phyloP scores from a whole-genome alignment of 2,113 vertebrate genomes.

The Eonycteris spelaea region DNA sequence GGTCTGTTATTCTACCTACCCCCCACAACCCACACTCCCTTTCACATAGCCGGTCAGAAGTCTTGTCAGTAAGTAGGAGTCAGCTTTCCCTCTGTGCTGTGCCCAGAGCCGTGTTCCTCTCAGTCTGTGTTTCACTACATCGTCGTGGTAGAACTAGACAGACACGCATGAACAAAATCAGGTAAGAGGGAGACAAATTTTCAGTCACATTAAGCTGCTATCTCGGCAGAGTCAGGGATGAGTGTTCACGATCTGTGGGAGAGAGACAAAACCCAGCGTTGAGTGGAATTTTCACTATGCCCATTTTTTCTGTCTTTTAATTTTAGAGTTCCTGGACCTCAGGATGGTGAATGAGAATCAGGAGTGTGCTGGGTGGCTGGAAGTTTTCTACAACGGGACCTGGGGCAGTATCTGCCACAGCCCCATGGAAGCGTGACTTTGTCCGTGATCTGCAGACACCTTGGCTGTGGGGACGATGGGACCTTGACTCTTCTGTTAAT shows the following conservation, averaged over 20 bases:
- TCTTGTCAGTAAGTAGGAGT: neutral
- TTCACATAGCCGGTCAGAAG: neutral
- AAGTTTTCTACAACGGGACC: conserved; percentile 57
- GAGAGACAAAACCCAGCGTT: rapidly evolving
- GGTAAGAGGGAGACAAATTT: neutral
- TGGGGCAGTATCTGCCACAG: conserved; percentile 59
- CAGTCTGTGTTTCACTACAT: neutral
- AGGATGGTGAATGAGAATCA: conserved; percentile 22
- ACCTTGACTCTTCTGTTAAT: rapidly evolving
- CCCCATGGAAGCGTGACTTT: neutral
- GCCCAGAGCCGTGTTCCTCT: too few relatives aligned
- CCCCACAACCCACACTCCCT: neutral
- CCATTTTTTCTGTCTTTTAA: rapidly evolving
- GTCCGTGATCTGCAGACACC: conserved; percentile 35
- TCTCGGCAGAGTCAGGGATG: neutral
- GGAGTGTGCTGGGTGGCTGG: conserved; percentile 55
- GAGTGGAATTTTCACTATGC: neutral
- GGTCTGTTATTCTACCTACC: too few relatives aligned
- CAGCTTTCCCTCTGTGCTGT: neutral
- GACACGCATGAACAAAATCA: neutral
- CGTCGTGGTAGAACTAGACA: neutral
- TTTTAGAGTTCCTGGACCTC: conserved; percentile 54
- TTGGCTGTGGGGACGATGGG: conserved; percentile 52
- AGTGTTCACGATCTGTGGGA: neutral
- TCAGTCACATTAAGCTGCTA: neutral